Percentiles rank a stretch among this genome's conserved stretches.
phyloP scores from a whole-genome alignment of 2,797 vertebrate genomes.

The Synanceia verrucosa region DNA sequence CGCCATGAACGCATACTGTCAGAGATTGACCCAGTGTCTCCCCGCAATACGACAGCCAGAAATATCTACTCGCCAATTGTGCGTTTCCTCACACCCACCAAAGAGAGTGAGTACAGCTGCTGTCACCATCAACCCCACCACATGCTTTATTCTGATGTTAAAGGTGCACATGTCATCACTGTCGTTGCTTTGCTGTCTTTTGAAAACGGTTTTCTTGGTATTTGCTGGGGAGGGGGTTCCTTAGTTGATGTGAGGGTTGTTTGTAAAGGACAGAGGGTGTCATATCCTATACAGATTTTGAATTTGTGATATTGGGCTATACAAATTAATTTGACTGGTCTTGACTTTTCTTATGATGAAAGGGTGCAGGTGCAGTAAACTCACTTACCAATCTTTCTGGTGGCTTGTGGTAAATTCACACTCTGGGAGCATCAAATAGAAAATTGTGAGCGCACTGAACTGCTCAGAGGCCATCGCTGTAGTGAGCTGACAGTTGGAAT shows the following conservation, averaged over 20 bases:
- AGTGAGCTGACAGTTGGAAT: constrained; percentile 14
- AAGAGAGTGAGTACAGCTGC: constrained; percentile 78
- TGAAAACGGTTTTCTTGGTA: neutral
- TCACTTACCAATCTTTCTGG: constrained; percentile 7
- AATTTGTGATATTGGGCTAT: no score
- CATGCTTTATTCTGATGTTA: neutral
- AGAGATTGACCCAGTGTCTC: constrained; percentile 55
- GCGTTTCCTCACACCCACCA: constrained; percentile 82
- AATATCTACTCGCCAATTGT: constrained; percentile 82
- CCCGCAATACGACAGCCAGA: constrained; percentile 67
- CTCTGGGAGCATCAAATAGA: neutral
- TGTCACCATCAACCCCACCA: neutral
- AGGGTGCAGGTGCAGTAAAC: neutral
- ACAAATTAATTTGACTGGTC: no score
- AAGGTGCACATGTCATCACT: neutral
- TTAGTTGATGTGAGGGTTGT: no score
- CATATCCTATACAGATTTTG: no score
- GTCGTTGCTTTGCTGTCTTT: neutral
- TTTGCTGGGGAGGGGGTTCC: no score
- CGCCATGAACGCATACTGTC: constrained; percentile 54
- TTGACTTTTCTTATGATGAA: neutral
- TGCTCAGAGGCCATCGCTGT: neutral
- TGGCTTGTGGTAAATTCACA: constrained; percentile 20
- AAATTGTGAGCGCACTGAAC: neutral
- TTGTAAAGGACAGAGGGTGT: no score